A percentile compares a stretch with the other conserved stretches of the same genome.
phyloP scores from a whole-genome alignment of 2,888 invertebrate species.

The Oscheius sp. region DNA sequence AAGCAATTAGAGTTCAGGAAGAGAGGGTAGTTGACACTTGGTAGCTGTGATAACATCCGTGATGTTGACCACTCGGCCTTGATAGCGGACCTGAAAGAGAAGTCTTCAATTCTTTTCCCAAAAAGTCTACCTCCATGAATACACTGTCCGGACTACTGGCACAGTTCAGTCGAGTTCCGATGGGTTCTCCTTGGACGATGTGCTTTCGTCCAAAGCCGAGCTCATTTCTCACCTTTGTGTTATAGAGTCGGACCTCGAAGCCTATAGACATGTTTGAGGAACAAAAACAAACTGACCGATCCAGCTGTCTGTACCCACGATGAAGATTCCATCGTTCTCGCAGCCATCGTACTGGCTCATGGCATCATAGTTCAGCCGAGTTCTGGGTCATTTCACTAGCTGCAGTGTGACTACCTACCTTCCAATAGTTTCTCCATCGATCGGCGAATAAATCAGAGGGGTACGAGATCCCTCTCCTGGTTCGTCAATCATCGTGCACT shows the following conservation, averaged over 20 bases:
- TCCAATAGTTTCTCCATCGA: conserved; percentile 60
- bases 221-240: conserved; percentile 66
- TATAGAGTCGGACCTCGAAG: conserved; percentile 70
- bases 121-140: conserved; percentile 63
- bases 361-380: conserved; percentile 58
- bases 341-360: conserved; percentile 68
- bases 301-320: conserved; percentile 71
- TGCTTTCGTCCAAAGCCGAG: conserved; percentile 65
- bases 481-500: conserved; percentile 64
- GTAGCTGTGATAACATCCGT: conserved; percentile 68
- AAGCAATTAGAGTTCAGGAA: conserved; percentile 18
- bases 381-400: conserved; percentile 39
- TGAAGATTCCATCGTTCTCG: conserved; percentile 72
- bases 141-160: conserved; percentile 64
- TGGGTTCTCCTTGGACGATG: conserved; percentile 68
- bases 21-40: conserved; percentile 60
- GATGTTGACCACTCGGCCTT: conserved; percentile 69
- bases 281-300: conserved; percentile 47
- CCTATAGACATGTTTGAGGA: conserved; percentile 42
- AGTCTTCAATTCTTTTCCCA: not conserved
- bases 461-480: conserved; percentile 59
- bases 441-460: conserved; percentile 68
- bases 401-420: conserved; percentile 14
- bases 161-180: conserved; percentile 61
- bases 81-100: conserved; percentile 62